Evolutionary conservation across 1,140 invertebrate species (phyloP), one percentile per base, ranked within the genome.

Genomic region (Calosoma granatense): DNA sequence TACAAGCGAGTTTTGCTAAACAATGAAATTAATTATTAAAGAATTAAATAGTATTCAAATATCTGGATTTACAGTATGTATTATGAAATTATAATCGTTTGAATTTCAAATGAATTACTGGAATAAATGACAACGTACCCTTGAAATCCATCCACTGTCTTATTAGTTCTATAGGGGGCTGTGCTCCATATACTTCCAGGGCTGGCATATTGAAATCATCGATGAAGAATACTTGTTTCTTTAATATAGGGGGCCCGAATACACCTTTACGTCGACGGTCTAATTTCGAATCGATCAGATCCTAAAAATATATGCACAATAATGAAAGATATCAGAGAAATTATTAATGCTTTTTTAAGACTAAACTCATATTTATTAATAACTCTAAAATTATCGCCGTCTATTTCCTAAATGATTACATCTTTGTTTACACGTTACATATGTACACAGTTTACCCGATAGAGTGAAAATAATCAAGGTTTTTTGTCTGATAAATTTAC

Each of bases 221-320:
- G 41, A 88, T 78, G 66, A 88, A 87, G 41, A 86, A 79, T 22
- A 87, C 71, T 60, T 76, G 74, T 58, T 77, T 76, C 64, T 84
- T 86, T 1, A 80, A 72, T 2, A 83, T 60, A 0, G 82, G 79
- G 1, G 85, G 84, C 0, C 84, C 85, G 64, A 76, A 86, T 4
- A 83, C 76, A 11, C 81, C 82, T 66, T 78, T 84, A 1, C 80
- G 69, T 61, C 82, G 67, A 65, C 81, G 83, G 56, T 89, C 86
- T 56, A 91, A 68, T 69, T 90, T 90, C 0, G 82, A 80, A 69
- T 90, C 86, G 59, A 91, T 87, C 22, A 90, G 73, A 65, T 88
- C 85, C 86, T 90, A 56, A 60, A 62, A 30, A 56, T 61, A 56
- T n/a, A n/a, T n/a, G n/a, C n/a, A n/a, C n/a, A n/a, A n/a, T n/a